A percentile compares a stretch with the other conserved stretches of the same genome.
Conservation (phyloP, 2,888 invertebrate genomes). For the Endomychus coccineus region DNA sequence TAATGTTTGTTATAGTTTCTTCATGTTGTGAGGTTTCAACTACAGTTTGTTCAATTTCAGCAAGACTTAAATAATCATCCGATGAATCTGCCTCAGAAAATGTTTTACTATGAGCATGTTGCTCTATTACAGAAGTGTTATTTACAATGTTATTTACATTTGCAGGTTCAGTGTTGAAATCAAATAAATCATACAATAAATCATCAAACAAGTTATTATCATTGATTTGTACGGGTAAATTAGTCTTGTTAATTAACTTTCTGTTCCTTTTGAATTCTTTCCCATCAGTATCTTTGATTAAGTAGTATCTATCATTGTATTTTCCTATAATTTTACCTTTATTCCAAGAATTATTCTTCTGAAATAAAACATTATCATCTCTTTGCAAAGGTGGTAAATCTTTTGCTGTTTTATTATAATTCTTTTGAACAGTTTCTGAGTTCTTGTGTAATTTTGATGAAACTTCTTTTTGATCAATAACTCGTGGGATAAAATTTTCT, state of each 20-base stretch:
- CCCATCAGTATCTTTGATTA: constrained; percentile 4
- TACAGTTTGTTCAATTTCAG: too few species aligned
- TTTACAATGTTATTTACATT: too few species aligned
- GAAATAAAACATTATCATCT: constrained; percentile 5
- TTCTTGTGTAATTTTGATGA: constrained; percentile 1
- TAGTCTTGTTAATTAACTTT: constrained; percentile 7
- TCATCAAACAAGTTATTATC: constrained; percentile 1
- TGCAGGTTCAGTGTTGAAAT: too few species aligned
- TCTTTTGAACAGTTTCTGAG: constrained; percentile 2
- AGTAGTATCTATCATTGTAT: constrained; percentile 5
- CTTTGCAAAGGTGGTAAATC: constrained; percentile 4
- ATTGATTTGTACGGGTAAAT: not conserved
- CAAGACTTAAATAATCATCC: too few species aligned
- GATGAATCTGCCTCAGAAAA: too few species aligned
- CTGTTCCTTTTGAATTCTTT: constrained; percentile 5
- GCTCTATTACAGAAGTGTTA: too few species aligned
- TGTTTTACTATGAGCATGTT: too few species aligned
- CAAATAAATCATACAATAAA: constrained; percentile 4
- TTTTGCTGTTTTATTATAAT: constrained; percentile 8
- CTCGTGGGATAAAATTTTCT: not conserved
- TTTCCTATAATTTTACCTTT: constrained; percentile 4
- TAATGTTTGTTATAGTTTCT: too few species aligned
- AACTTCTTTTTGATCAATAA: constrained; percentile 3
- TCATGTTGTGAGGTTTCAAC: too few species aligned
- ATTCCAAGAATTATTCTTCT: constrained; percentile 5